Evolutionary conservation across 1,140 invertebrate species (phyloP), one percentile per base, ranked within the genome.

Genomic region (Aphelinus certus): DNA sequence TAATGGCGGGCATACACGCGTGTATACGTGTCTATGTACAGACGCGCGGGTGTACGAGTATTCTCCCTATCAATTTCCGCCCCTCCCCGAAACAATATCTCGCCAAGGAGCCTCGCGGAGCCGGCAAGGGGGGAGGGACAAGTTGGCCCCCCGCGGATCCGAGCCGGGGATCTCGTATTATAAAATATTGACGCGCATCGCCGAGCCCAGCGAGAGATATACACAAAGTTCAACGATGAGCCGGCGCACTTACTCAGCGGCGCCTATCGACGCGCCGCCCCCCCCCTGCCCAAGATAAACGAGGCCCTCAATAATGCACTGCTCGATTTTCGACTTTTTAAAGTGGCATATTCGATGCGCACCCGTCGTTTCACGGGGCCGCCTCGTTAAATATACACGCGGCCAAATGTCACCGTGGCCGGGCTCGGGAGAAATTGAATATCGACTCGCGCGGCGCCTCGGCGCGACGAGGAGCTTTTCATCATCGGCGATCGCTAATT

Each of bases 271-370:
- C 68, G n/a, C 7, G 9, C 7, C 26, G 26, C 6, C 26, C 26
- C 26, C 26, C 26, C 26, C 26, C 26, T 26, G 26, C 26, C 26
- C 26, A 55, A 51, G 60, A 46, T 61, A 51, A 71, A 51, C 75
- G 75, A 66, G 62, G 48, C n/a, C 57, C 60, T 83, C 78, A 83
- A 84, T 83, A 83, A 84, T 83, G 80, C 82, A 83, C 63, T 66
- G 74, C 83, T 82, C 81, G 80, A 84, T 81, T 83, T 84, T 81
- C 79, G 75, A 82, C 73, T 83, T 83, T 81, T 83, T 76, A 26
- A 26, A 26, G 26, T 26, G 26, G 26, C 26, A 26, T 26, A 26
- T 26, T 26, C 26, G 26, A 26, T 26, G 26, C 26, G 26, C 26
- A 0, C 26, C 26, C 26, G 26, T 26, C 26, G 26, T 26, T 26